Evolutionary conservation across 2,888 invertebrate species (phyloP), one percentile per base, ranked within the genome.

Genomic region (Amiota communis): DNA sequence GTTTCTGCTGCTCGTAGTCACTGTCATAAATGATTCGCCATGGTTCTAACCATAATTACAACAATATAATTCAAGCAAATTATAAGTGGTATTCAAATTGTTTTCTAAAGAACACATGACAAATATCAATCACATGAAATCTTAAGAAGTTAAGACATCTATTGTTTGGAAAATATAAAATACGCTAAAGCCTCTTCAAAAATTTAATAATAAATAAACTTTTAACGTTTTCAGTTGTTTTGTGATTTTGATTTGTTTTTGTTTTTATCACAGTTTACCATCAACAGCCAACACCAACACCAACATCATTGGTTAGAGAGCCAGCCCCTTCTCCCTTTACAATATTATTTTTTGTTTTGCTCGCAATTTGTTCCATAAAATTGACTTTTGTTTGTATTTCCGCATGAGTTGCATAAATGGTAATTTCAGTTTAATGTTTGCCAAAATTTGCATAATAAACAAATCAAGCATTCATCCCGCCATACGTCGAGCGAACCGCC

Each of bases 371-470:
- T 57, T 46, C 79, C 83, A 85, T 81, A 82, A 83, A 83, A 83
- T 83, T 81, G 83, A 86, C 84, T 83, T 84, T 86, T 86, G 84
- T 83, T 86, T 83, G 85, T 84, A 86, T 83, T 84, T 86, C 83
- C 85, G 86, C 86, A 83, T 83, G 83, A 83, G 86, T 85, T 83
- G 83, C 86, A 83, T 86, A 81, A 86, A 83, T 83, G 83, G 85
- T 86, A 83, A 86, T 86, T 83, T 83, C 81, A 81, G 79, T 84
- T 86, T 83, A 84, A 86, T 84, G 86, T 81, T 80, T 75, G 85
- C 73, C 70, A 63, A 79, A 82, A 82, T 83, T 83, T 83, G 80
- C 86, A 83, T 83, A 86, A 86, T 83, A 86, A 83, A 83, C 85
- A 83, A 84, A 83, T 83, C 83, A 86, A 81, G 75, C 79, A 68